Conservation (phyloP, 2,113 vertebrate genomes). For the Melanotaenia duboulayi region DNA sequence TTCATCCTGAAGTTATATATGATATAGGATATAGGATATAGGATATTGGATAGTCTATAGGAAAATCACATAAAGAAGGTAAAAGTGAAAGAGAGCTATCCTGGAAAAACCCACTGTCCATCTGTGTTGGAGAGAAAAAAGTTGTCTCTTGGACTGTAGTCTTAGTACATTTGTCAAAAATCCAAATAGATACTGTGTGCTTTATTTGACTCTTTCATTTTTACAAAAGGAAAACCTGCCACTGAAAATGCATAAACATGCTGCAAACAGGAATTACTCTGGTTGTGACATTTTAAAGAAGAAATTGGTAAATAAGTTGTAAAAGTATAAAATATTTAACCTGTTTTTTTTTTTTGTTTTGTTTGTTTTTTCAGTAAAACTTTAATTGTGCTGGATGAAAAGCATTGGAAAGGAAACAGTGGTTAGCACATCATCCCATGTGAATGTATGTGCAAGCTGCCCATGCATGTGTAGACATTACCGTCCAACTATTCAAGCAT, state of each 20-base stretch:
- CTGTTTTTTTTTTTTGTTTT: no score
- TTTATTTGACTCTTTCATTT: no score
- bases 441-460: not conserved
- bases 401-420: not conserved
- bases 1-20: no score
- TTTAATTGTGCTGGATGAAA: not conserved
- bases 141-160: not conserved
- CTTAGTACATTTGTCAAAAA: no score
- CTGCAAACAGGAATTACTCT: no score
- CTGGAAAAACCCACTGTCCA: not conserved
- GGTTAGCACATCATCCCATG: not conserved
- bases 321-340: not conserved
- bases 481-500: slow-evolving; percentile 3
- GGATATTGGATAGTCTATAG: no score
- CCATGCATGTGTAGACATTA: not conserved
- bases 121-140: slow-evolving; percentile 6
- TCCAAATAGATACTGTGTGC: no score
- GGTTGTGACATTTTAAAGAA: no score
- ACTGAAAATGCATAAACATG: no score
- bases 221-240: no score
- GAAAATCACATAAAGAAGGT: not conserved
- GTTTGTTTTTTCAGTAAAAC: no score
- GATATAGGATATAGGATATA: no score
- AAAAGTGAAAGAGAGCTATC: slow-evolving; percentile 20
- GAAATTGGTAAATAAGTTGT: not conserved